These are phyloP conservation scores for Thamnaconus septentrionalis DNA, from an alignment of 2,113 vertebrate genomes.

Conservation along the genomic window DNA sequence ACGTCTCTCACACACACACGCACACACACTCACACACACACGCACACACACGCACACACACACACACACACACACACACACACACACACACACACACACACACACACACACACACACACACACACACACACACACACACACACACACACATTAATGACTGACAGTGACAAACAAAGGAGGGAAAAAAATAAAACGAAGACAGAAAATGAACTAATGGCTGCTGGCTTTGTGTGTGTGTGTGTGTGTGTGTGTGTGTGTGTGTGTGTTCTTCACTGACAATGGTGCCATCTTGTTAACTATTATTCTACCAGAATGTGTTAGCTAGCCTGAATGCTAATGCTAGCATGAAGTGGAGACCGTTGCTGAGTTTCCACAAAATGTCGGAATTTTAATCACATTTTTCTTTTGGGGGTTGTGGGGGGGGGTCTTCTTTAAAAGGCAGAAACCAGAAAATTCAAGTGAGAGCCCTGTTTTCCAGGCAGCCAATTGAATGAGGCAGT, in stretches of 20 bases:
- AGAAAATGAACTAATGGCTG: conserved; percentile 26
- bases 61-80: background rate
- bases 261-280: background rate
- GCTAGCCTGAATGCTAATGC: background rate
- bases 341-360: no score
- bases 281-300: no score
- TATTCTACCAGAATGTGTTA: background rate
- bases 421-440: no score
- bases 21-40: background rate
- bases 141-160: conserved; percentile 14
- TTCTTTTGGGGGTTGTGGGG: no score
- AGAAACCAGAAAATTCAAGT: no score
- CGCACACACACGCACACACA: conserved; percentile 1
- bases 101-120: no score
- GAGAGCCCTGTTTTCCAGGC: no score
- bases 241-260: conserved; percentile 5
- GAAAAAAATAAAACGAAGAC: conserved; percentile 2
- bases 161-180: conserved; percentile 22
- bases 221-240: conserved; percentile 11
- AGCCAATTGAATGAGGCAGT: no score
- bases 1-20: background rate
- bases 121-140: background rate
- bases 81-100: background rate
- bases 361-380: no score
- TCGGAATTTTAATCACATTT: no score